Percentiles rank a stretch among this genome's conserved stretches.
phyloP scores from a whole-genome alignment of 2,888 invertebrate genomes.

The Spisula subtruncata region DNA sequence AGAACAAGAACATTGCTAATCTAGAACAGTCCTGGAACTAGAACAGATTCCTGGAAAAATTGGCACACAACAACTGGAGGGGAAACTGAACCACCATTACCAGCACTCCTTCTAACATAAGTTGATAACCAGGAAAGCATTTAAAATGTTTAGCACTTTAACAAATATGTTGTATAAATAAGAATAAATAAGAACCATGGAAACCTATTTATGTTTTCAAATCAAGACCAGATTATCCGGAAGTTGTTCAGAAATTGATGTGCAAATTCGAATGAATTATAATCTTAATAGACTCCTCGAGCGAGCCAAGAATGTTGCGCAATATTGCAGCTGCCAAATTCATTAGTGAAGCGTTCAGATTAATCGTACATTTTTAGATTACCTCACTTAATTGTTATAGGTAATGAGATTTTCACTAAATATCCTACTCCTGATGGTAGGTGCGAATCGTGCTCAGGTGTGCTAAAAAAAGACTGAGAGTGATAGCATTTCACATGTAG shows the following conservation, averaged over 20 bases:
- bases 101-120: neutral
- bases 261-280: neutral
- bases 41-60: neutral
- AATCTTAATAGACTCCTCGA: neutral
- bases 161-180: neutral
- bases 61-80: neutral
- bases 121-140: neutral
- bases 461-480: no score
- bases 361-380: no score
- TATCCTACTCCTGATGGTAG: no score
- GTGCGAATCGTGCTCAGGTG: no score
- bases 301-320: neutral
- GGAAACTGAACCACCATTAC: no score
- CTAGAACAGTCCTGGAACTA: neutral
- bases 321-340: neutral
- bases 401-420: no score
- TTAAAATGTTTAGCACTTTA: neutral
- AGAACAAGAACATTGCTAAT: neutral
- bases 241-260: neutral
- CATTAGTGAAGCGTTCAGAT: no score
- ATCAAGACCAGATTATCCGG: neutral
- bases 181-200: neutral
- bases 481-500: no score
- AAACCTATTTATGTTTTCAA: neutral
- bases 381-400: no score